phyloP scores from a whole-genome alignment of 30 jellyfish, hydroid and myxozoan genomes.

The Chrysaora quinquecirrha region DNA sequence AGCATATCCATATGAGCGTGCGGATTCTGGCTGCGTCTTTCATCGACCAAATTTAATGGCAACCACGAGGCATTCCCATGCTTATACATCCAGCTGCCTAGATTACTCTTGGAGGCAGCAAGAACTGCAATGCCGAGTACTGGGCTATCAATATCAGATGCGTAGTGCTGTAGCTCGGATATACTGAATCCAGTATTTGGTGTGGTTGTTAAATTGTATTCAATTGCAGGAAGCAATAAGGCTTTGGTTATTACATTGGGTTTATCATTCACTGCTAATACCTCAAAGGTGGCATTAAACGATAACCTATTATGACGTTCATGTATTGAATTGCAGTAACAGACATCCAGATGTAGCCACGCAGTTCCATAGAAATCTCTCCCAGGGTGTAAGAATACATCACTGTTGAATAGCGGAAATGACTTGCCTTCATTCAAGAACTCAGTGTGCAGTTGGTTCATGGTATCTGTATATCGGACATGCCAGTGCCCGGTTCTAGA shows the following conservation, averaged over 20 bases:
- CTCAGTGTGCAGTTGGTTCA: not conserved
- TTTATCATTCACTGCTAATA: constrained; percentile 55
- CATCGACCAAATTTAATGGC: constrained; percentile 3
- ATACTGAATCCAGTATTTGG: constrained; percentile 78
- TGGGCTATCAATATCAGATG: constrained; percentile 47
- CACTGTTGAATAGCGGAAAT: constrained; percentile 28
- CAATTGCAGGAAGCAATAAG: constrained; percentile 64
- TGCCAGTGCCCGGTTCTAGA: constrained; percentile 26
- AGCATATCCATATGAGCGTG: constrained; percentile 1
- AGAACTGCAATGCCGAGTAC: constrained; percentile 59
- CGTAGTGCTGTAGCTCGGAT: constrained; percentile 21
- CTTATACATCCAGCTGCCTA: constrained; percentile 76
- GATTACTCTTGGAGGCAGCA: constrained; percentile 17
- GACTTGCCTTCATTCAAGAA: not conserved
- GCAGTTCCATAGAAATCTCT: constrained; percentile 34
- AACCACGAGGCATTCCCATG: constrained; percentile 39
- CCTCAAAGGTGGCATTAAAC: constrained; percentile 24
- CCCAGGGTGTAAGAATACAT: constrained; percentile 21
- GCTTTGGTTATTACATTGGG: constrained; percentile 21
- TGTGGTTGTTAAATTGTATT: constrained; percentile 47
- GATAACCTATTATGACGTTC: not conserved
- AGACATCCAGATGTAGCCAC: constrained; percentile 32
- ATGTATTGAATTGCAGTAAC: constrained; percentile 27
- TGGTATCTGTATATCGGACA: not conserved
- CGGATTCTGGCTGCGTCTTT: not conserved